Evolutionary conservation across 2,113 vertebrate species (phyloP).

Genomic region (Upupa epops): DNA sequence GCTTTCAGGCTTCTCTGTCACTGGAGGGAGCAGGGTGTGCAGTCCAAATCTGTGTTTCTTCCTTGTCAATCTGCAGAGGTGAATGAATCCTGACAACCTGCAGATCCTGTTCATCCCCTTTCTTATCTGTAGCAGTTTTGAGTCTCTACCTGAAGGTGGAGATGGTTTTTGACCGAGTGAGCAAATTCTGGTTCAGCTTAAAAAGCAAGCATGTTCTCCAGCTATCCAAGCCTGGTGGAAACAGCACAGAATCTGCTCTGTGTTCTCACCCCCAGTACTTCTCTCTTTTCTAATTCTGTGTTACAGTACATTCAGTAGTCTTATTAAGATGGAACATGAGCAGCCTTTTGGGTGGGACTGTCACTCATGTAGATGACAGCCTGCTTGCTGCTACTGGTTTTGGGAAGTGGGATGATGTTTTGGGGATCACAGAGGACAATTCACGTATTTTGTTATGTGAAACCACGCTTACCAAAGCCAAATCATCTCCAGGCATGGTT

Average conservation of each 20-base stretch:
- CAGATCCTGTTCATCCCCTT: neutral
- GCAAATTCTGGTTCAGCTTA: neutral
- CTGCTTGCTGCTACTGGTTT: neutral
- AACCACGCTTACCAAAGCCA: neutral
- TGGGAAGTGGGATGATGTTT: neutral
- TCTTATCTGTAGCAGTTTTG: neutral
- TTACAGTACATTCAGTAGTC: neutral
- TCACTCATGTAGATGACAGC: neutral
- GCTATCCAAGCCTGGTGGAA: neutral
- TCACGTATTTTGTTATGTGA: neutral
- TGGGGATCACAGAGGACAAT: neutral
- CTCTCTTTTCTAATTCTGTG: neutral
- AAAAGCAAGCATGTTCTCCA: neutral
- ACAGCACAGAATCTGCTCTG: neutral
- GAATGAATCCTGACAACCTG: neutral
- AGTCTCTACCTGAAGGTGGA: neutral
- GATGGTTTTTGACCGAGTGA: neutral
- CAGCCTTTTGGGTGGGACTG: neutral
- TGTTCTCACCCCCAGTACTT: neutral
- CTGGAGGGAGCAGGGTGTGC: neutral
- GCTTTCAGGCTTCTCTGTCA: neutral
- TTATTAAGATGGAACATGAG: neutral
- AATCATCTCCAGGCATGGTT: neutral
- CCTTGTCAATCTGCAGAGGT: neutral
- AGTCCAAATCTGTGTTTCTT: neutral